A percentile compares a stretch with the other conserved stretches of the same genome.
Evolutionary conservation across 2,888 invertebrate genomes (phyloP).

Genomic region (Chrysomela aeneicollis): DNA sequence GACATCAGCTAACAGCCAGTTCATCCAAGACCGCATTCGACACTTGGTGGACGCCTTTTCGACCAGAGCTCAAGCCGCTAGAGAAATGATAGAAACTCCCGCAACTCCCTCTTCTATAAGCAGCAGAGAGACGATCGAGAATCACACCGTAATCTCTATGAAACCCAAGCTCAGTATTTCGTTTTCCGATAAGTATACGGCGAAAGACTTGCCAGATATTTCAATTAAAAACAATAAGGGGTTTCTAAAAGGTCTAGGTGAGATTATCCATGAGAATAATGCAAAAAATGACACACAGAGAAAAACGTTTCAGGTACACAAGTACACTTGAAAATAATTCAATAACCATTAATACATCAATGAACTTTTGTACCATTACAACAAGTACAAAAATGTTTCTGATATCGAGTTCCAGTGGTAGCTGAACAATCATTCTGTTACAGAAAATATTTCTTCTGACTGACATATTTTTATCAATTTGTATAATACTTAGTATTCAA

Average conservation of each 20-base stretch:
- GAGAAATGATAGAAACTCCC: constrained; percentile 68
- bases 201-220: constrained; percentile 40
- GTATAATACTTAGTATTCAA: too few relatives aligned
- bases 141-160: constrained; percentile 47
- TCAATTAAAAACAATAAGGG: constrained; percentile 23
- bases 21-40: constrained; percentile 63
- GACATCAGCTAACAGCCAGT: constrained; percentile 55
- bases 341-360: too few relatives aligned
- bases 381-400: too few relatives aligned
- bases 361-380: too few relatives aligned
- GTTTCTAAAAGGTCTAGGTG: constrained; percentile 23
- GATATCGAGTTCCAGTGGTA: too few relatives aligned
- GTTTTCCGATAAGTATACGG: constrained; percentile 45
- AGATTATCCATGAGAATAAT: too few relatives aligned
- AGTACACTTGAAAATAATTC: too few relatives aligned
- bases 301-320: too few relatives aligned
- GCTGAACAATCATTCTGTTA: too few relatives aligned
- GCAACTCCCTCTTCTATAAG: constrained; percentile 70
- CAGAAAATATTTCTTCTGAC: too few relatives aligned
- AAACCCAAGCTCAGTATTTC: constrained; percentile 48
- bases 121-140: constrained; percentile 60
- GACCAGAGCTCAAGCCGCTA: constrained; percentile 66
- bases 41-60: constrained; percentile 69
- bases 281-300: too few relatives aligned
- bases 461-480: too few relatives aligned